Evolutionary conservation across 2,113 vertebrate genomes (phyloP).

Genomic region (Labrus mixtus): DNA sequence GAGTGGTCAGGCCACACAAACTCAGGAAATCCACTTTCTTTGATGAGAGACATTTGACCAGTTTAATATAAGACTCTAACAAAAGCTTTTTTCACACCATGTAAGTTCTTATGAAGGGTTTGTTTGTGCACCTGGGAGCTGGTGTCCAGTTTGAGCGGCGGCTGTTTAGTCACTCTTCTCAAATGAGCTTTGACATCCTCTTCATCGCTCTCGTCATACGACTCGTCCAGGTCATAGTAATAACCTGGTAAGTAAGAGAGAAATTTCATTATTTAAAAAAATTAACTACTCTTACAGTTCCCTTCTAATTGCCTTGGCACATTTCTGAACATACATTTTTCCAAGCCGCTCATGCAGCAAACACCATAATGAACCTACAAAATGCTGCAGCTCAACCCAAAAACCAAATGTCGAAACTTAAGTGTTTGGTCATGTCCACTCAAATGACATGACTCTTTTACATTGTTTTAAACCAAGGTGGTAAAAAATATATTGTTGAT

Average conservation of each 20-base stretch:
- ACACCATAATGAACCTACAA: too few species aligned
- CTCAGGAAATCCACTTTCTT: constrained; percentile 96
- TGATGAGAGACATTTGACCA: constrained; percentile 32
- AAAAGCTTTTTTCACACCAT: background rate
- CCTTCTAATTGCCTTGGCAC: background rate
- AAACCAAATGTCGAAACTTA: too few species aligned
- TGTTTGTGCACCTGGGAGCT: constrained; percentile 89
- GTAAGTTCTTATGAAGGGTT: background rate
- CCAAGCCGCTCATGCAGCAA: too few species aligned
- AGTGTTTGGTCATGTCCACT: too few species aligned
- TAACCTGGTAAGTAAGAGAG: constrained; percentile 84
- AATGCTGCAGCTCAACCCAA: too few species aligned
- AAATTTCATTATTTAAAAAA: constrained; percentile 7
- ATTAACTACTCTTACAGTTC: background rate
- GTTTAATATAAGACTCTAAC: constrained; percentile 1
- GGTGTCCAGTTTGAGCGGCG: constrained; percentile 93
- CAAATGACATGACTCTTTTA: too few species aligned
- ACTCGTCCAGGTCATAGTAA: constrained; percentile 96
- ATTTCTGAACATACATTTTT: too few species aligned
- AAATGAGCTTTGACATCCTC: constrained; percentile 96
- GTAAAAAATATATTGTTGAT: too few species aligned
- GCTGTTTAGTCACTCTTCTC: constrained; percentile 92
- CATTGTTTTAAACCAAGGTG: too few species aligned
- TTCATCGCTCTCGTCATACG: constrained; percentile 96
- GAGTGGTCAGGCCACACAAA: constrained; percentile 93